Percentiles rank a stretch among this genome's conserved stretches.
These are phyloP conservation scores for Steatornis caripensis DNA, from an alignment of 2,113 vertebrate genomes.

Conservation along the genomic window DNA sequence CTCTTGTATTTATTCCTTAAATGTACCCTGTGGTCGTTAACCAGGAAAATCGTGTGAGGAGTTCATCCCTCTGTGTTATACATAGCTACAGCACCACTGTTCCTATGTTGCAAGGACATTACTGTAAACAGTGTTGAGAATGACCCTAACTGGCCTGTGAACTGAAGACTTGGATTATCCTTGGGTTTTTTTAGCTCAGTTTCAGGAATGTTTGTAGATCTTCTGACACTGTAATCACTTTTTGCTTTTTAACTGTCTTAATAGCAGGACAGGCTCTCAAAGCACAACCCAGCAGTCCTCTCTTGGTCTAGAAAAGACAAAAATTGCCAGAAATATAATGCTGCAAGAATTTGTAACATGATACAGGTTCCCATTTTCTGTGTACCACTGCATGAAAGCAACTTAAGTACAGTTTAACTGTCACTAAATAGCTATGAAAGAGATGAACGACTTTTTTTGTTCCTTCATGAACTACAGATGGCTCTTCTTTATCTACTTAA, in stretches of 20 bases:
- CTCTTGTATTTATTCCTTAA: no score
- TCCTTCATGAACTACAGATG: background rate
- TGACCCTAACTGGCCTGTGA: background rate
- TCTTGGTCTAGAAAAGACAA: background rate
- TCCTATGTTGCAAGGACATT: background rate
- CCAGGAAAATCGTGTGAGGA: background rate
- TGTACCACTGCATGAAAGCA: background rate
- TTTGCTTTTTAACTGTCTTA: background rate
- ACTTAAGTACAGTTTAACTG: background rate
- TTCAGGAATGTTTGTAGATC: background rate
- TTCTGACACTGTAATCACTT: background rate
- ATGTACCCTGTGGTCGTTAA: background rate
- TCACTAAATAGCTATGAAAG: background rate
- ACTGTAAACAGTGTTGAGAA: background rate
- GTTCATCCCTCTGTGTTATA: background rate
- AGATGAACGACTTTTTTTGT: background rate
- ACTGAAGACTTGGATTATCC: background rate
- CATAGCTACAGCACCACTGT: accelerated
- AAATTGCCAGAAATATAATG: background rate
- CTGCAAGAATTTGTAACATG: background rate
- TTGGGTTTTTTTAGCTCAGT: background rate
- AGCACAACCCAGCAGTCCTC: background rate
- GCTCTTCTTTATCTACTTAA: background rate
- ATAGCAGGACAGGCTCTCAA: background rate
- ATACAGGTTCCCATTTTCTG: accelerated